These are phyloP conservation scores for Oostethus manadensis DNA, from an alignment of 2,113 vertebrate genomes.

Conservation along the genomic window DNA sequence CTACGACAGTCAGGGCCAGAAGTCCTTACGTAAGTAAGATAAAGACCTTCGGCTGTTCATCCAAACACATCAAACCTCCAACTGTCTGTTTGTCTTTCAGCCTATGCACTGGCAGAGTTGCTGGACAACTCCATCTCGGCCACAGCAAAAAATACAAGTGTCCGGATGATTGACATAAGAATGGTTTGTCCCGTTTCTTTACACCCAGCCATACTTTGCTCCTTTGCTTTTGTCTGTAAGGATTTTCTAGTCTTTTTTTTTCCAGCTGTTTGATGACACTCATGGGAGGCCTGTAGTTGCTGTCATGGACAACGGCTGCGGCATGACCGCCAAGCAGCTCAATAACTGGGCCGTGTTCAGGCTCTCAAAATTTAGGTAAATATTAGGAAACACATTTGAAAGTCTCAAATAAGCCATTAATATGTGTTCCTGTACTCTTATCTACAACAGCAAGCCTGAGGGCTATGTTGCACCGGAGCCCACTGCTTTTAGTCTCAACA, in stretches of 20 bases:
- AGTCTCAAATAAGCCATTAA: not conserved
- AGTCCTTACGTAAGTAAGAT: slow-evolving; percentile 80
- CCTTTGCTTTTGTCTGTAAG: not conserved
- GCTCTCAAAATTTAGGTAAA: slow-evolving; percentile 84
- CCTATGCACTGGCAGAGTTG: slow-evolving; percentile 89
- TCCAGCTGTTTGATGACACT: slow-evolving; percentile 85
- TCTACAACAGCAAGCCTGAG: slow-evolving; percentile 69
- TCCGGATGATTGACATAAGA: slow-evolving; percentile 82
- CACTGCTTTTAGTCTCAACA: slow-evolving; percentile 88
- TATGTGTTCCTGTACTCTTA: not conserved
- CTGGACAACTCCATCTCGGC: slow-evolving; percentile 92
- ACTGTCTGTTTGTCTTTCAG: slow-evolving; percentile 63
- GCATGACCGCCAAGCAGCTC: slow-evolving; percentile 91
- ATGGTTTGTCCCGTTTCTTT: slow-evolving; percentile 75
- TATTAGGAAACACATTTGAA: not conserved
- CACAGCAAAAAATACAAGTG: slow-evolving; percentile 74
- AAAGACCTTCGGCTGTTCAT: not conserved
- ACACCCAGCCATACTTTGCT: not conserved
- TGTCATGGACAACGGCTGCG: slow-evolving; percentile 88
- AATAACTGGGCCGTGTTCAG: slow-evolving; percentile 96
- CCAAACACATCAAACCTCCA: not conserved
- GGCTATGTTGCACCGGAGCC: slow-evolving; percentile 78
- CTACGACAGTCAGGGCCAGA: slow-evolving; percentile 85
- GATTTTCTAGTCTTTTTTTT: slow-evolving; percentile 1
- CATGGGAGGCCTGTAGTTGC: slow-evolving; percentile 83